These are phyloP conservation scores for Hetaerina titia DNA, from an alignment of 2,888 invertebrate genomes.

Conservation along the genomic window DNA sequence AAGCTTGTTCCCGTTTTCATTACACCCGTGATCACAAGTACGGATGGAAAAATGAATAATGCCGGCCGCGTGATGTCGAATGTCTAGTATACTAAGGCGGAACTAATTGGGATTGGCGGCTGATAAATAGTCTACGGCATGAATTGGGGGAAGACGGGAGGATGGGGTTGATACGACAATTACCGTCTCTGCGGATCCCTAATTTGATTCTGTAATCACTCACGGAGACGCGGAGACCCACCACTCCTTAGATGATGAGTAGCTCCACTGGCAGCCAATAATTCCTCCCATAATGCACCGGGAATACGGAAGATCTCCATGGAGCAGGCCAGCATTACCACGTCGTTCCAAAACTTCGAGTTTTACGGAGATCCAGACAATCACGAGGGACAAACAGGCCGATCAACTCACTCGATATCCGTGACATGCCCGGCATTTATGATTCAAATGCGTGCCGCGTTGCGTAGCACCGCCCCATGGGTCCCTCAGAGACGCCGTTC, in stretches of 20 bases:
- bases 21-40: neutral
- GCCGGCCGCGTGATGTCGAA: neutral
- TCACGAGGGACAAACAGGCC: neutral
- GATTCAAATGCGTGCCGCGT: neutral
- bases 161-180: neutral
- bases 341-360: neutral
- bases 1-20: too few relatives aligned
- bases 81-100: neutral
- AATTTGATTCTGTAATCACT: slow-evolving; percentile 8
- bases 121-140: neutral
- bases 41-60: neutral
- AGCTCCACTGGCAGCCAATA: neutral
- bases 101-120: neutral
- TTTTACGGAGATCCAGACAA: neutral
- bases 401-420: neutral
- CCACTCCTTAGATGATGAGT: neutral
- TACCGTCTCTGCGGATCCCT: neutral
- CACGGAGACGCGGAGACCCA: neutral
- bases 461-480: neutral
- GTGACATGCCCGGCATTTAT: slow-evolving; percentile 3
- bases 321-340: neutral
- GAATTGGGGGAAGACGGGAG: neutral
- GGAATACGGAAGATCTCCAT: neutral
- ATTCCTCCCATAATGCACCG: neutral
- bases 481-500: neutral